phyloP scores from a whole-genome alignment of 2,113 vertebrate genomes.

The Nipponia nippon region DNA sequence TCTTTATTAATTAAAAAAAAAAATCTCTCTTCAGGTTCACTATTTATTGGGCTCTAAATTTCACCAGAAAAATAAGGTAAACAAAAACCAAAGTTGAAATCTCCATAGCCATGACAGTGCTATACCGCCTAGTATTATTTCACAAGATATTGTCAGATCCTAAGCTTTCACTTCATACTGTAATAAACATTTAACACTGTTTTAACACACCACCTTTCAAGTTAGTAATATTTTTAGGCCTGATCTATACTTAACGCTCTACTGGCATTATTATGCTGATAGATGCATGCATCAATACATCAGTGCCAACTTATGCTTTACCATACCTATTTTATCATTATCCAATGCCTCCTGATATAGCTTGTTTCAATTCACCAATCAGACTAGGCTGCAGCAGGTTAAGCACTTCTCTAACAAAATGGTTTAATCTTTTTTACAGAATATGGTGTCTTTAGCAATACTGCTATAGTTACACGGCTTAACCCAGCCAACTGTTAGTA shows the following conservation, averaged over 20 bases:
- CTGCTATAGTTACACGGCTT: not conserved
- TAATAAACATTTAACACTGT: not conserved
- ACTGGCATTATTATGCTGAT: not conserved
- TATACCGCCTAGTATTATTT: not conserved
- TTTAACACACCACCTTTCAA: not conserved
- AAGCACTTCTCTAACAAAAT: not conserved
- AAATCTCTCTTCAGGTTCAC: not conserved
- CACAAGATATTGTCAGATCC: not conserved
- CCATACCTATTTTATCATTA: not conserved
- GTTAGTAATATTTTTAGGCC: not conserved
- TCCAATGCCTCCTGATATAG: not conserved
- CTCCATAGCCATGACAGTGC: not conserved
- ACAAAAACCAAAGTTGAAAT: not conserved
- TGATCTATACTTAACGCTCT: not conserved
- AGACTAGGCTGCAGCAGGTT: not conserved
- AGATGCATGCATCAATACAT: not conserved
- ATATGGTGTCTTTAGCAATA: not conserved
- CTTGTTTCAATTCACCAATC: not conserved
- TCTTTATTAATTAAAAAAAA: not conserved
- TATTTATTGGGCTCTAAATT: not conserved
- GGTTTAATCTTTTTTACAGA: not conserved
- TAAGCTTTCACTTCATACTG: not conserved
- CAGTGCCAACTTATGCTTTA: not conserved
- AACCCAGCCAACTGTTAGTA: not conserved
- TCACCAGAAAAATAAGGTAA: not conserved